phyloP scores from a whole-genome alignment of 2,888 invertebrate genomes.

The Watsonalla binaria region DNA sequence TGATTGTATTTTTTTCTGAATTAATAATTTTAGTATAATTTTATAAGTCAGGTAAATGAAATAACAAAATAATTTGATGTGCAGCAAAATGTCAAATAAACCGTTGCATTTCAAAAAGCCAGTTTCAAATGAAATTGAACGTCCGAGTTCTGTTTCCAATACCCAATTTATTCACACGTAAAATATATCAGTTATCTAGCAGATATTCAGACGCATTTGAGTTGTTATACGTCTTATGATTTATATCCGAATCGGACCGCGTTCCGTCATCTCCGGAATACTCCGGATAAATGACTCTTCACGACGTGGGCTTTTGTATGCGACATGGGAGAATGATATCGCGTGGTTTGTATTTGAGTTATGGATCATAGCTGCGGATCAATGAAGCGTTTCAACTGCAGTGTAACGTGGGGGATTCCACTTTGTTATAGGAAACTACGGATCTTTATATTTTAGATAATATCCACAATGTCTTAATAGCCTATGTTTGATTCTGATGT shows the following conservation, averaged over 20 bases:
- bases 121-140: background rate
- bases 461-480: no score
- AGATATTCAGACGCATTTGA: background rate
- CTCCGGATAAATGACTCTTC: background rate
- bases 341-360: background rate
- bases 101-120: background rate
- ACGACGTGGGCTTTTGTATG: background rate
- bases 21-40: no score
- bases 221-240: background rate
- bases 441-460: no score
- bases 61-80: no score
- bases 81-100: no score
- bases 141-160: no score
- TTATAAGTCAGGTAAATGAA: no score
- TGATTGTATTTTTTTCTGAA: no score
- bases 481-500: no score
- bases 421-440: no score
- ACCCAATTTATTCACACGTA: no score
- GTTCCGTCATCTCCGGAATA: background rate
- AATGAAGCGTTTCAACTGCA: background rate
- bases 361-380: background rate
- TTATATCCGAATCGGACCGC: background rate
- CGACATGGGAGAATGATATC: background rate
- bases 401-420: no score
- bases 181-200: background rate